Conservation (phyloP, 2,113 vertebrate genomes). For the Pungitius pungitius region DNA sequence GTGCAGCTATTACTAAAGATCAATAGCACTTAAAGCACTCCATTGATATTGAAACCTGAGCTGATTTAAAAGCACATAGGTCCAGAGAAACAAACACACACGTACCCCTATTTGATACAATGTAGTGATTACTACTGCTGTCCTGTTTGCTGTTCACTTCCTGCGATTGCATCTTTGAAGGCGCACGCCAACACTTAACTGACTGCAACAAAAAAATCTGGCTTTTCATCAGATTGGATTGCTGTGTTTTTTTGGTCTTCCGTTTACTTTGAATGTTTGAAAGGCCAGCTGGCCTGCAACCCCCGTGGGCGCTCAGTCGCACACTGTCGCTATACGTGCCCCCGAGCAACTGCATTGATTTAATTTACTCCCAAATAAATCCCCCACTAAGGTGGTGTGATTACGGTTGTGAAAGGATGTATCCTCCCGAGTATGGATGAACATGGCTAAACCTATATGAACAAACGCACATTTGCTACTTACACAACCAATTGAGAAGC, state of each 20-base stretch:
- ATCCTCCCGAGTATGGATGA: conserved; percentile 7
- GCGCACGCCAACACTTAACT: background rate
- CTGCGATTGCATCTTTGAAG: conserved; percentile 45
- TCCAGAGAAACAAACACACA: conserved; percentile 25
- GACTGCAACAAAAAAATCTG: background rate
- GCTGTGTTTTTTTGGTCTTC: conserved; percentile 23
- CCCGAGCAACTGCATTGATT: conserved; percentile 14
- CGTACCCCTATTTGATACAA: conserved; percentile 45
- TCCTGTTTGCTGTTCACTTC: conserved; percentile 52
- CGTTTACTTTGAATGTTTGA: conserved; percentile 32
- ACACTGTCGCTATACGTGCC: background rate
- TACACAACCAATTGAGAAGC: conserved; percentile 23
- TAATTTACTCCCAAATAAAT: background rate
- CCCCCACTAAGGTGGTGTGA: background rate
- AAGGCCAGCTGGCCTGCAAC: conserved; percentile 36
- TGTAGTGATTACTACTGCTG: conserved; percentile 33
- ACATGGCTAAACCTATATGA: background rate
- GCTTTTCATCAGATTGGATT: conserved; percentile 49
- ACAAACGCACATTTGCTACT: conserved; percentile 8
- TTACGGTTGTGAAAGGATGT: conserved; percentile 12
- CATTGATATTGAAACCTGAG: conserved; percentile 77
- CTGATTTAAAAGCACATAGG: conserved; percentile 74
- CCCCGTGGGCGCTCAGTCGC: background rate
- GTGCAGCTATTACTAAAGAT: conserved; percentile 76
- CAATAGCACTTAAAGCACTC: conserved; percentile 78